Base-by-base conservation (phyloP, 2,888 invertebrate species). In the Micropterix aruncella region DNA sequence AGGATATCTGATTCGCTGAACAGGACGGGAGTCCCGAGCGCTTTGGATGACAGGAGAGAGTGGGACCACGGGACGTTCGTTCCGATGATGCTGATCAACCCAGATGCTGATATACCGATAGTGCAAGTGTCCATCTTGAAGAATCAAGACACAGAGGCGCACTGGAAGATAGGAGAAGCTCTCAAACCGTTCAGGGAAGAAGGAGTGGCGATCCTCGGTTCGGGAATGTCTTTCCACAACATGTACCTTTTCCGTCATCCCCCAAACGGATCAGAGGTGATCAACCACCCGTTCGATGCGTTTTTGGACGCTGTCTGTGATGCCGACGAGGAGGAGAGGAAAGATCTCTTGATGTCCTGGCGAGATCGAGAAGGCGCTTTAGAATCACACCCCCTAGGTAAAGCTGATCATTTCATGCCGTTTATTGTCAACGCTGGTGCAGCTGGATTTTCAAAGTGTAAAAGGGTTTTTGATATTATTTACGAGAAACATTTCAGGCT, bases 51-150 rank as follows among this genome's bases (percentile, higher is more conserved):
- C 16, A 4, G 15, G n/a, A 7, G 38, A 12, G 38, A 14, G 5
- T 38, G 38, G 38, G 38, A 38, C 16, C 38, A 38, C 38, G 38
- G 38, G 14, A 15, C 16, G 38, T 38, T 38, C 16, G 38, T 38
- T 9, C 38, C 38, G 9, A 38, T 38, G 38, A 38, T 38, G 5
- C 14, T 38, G 14, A 12, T 38, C 4, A 38, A 15, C 12, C 38
- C 38, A 4, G 14, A 38, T 9, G 38, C n/a, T 5, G 38, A 38
- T 14, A 38, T 38, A 5, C 38, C 38, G 9, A 38, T 38, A 5
- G 38, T 38, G 5, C 38, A 38, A 38, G 15, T 38, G 15, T 38
- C 38, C 14, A 15, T 38, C 5, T 5, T 15, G n/a, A 14, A 4
- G 14, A 38, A 38, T 14, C 38, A 38, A 14, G 38, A 38, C 16